Evolutionary conservation across 2,797 vertebrate species (phyloP), one percentile per base, ranked within the genome.

Genomic region (Pachyuromys duprasi): DNA sequence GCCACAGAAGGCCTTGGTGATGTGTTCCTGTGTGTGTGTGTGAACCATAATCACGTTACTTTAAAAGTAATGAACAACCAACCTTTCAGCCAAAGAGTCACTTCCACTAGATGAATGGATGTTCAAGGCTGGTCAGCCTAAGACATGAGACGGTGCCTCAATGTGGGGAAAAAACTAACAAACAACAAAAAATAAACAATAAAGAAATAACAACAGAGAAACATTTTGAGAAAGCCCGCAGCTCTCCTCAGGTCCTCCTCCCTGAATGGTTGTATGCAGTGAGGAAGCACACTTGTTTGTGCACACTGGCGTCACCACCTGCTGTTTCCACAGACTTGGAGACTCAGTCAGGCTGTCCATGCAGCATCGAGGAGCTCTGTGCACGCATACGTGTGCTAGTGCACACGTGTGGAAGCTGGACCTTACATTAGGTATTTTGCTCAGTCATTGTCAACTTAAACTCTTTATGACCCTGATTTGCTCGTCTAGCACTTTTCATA

Each of bases 221-320:
- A 31, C 53, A n/a, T 62, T 13, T 13, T 20, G 33, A 65, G 45
- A 87, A 70, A 87, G 55, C 22, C 22, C 7, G 14, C 49, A 57
- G 67, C 1, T 20, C n/a, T 31, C 55, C 55, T 57, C 55, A 15
- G 14, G 4, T 17, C 55, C 84, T 20, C 33, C 57, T 42, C 62
- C 75, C 70, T 33, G 89, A 2, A 26, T 36, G 45, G 65, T 36
- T 36, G 45, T 24, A 42, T 53, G 49, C 89, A 55, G 60, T 6
- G 69, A 67, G 26, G 55, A 60, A 82, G 14, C 45, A 20, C 2
- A 28, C 62, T 57, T 70, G 76, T 94, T 24, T 86, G 78, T 65
- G 90, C 42, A 96, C 86, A 80, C 28, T 60, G 39, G 39, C 86
- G 74, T 65, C 39, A 72, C 86, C 79, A 93, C 80, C 91, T 62